These are phyloP conservation scores for Clamator glandarius DNA, from an alignment of 2,797 vertebrate genomes.

Conservation along the genomic window DNA sequence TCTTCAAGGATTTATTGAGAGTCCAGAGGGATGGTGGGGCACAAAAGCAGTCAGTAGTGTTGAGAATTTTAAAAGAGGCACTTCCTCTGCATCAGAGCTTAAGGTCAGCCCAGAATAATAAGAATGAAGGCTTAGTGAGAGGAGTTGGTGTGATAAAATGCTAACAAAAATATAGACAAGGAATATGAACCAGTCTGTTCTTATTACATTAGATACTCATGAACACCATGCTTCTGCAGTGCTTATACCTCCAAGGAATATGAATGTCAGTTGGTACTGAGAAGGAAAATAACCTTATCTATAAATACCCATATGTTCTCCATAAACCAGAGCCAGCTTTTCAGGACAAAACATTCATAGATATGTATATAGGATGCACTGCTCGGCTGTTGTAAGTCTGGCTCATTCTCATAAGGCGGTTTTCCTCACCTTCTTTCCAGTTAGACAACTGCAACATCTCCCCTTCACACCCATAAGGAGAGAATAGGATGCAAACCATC, in stretches of 20 bases:
- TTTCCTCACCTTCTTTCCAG: not conserved
- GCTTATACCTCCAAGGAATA: not conserved
- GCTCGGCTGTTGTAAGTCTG: not conserved
- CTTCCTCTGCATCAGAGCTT: not conserved
- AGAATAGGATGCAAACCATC: not conserved
- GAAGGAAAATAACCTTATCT: not conserved
- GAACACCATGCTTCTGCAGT: not conserved
- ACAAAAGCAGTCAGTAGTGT: not conserved
- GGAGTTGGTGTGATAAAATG: not conserved
- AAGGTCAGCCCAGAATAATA: not conserved
- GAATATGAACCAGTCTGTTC: not conserved
- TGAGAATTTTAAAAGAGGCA: slow-evolving; percentile 11
- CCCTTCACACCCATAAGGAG: not conserved
- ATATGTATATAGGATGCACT: not conserved
- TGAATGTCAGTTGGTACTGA: not conserved
- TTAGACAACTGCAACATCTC: not conserved
- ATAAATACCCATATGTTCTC: not conserved
- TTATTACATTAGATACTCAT: not conserved
- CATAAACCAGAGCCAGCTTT: not conserved
- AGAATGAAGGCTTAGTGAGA: not conserved
- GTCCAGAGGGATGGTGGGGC: not conserved
- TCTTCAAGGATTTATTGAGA: not conserved
- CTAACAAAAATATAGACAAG: not conserved
- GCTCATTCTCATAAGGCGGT: not conserved
- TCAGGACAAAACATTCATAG: not conserved